phyloP scores from a whole-genome alignment of 2,888 invertebrate genomes.

The Bursaphelenchus okinawaensis region DNA sequence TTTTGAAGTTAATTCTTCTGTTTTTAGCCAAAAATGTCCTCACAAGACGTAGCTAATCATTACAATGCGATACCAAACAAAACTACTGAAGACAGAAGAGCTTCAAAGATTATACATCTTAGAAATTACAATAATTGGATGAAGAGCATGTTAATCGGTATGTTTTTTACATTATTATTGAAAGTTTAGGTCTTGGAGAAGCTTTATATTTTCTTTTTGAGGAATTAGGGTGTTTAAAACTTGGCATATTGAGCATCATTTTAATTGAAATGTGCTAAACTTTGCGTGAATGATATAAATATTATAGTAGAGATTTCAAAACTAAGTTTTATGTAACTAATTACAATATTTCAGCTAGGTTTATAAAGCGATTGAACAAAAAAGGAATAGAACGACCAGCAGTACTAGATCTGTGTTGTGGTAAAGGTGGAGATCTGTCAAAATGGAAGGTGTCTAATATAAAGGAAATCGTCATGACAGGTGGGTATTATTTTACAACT shows the following conservation, averaged over 20 bases:
- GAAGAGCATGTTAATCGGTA: constrained; percentile 87
- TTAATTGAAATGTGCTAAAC: no score
- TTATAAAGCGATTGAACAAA: constrained; percentile 24
- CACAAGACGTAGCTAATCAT: constrained; percentile 73
- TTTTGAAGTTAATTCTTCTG: neutral
- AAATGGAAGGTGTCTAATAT: constrained; percentile 68
- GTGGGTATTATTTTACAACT: no score
- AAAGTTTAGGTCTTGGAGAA: constrained; percentile 11
- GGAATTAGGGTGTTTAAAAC: neutral
- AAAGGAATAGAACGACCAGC: constrained; percentile 15
- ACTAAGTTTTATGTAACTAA: no score
- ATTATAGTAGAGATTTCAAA: no score
- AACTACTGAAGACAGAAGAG: constrained; percentile 73
- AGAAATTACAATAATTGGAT: constrained; percentile 99
- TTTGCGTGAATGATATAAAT: no score
- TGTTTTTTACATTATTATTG: constrained; percentile 56
- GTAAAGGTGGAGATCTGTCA: constrained; percentile 95
- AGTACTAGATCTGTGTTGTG: constrained; percentile 90
- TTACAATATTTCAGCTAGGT: constrained; percentile 19
- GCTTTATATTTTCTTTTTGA: neutral
- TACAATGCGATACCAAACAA: constrained; percentile 83
- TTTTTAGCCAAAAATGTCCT: constrained; percentile 29
- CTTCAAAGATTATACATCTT: constrained; percentile 84
- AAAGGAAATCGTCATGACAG: constrained; percentile 49
- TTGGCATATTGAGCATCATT: no score